Evolutionary conservation across 2,113 vertebrate species (phyloP).

Genomic region (Corvus moneduloides): DNA sequence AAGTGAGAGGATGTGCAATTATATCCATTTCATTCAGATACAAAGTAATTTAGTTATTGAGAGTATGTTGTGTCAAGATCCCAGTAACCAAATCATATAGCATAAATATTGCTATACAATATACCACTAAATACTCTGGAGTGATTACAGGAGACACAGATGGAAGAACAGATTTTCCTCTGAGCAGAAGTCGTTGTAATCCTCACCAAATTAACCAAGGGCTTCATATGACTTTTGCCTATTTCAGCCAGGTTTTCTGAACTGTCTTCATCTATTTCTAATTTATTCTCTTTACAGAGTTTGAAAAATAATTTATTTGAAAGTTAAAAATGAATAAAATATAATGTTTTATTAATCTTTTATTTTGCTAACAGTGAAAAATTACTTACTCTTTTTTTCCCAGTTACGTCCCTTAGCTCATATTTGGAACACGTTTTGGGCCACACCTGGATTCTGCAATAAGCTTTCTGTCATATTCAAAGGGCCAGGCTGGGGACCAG

Average conservation of each 20-base stretch:
- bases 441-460: constrained; percentile 76
- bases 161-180: background rate
- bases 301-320: background rate
- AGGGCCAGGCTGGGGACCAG: constrained; percentile 90
- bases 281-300: background rate
- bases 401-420: constrained; percentile 82
- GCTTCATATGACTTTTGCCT: background rate
- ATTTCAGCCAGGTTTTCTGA: background rate
- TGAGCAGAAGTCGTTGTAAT: background rate
- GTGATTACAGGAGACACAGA: background rate
- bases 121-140: background rate
- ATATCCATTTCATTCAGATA: background rate
- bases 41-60: background rate
- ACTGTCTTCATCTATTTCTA: background rate
- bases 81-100: background rate
- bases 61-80: background rate
- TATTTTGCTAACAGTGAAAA: constrained; percentile 5
- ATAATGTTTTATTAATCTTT: background rate
- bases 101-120: background rate
- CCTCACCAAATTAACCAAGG: background rate
- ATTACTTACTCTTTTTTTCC: background rate
- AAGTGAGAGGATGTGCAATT: background rate
- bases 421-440: constrained; percentile 81
- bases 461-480: constrained; percentile 88
- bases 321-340: background rate